Percentiles rank a stretch among this genome's conserved stretches.
Conservation (phyloP, 2,797 vertebrate species). For the Cynopterus sphinx region DNA sequence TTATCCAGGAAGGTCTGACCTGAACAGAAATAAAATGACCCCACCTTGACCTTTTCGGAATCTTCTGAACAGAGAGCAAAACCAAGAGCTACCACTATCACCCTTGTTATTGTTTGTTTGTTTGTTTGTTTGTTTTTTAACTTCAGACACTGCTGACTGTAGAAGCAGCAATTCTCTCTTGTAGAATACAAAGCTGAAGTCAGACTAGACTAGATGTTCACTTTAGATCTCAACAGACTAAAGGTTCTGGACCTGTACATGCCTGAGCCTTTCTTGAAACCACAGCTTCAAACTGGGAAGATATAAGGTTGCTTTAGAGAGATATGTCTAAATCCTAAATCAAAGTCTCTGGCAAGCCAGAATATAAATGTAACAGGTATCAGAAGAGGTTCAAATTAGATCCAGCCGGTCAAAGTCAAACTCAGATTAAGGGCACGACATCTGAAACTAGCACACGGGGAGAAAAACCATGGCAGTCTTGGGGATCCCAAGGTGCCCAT, state of each 20-base stretch:
- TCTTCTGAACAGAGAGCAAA: constrained; percentile 54
- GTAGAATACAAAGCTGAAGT: neutral
- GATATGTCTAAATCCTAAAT: constrained; percentile 78
- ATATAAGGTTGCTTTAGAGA: constrained; percentile 75
- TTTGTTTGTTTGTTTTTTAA: constrained; percentile 41
- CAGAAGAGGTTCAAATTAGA: constrained; percentile 82
- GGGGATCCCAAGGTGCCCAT: neutral
- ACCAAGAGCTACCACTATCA: constrained; percentile 6
- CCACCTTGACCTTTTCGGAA: constrained; percentile 68
- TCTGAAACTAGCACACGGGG: constrained; percentile 56
- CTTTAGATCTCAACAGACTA: constrained; percentile 67
- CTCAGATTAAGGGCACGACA: constrained; percentile 77
- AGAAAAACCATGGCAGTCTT: neutral
- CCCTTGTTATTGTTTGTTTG: neutral
- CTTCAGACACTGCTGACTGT: neutral
- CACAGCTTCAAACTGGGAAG: constrained; percentile 78
- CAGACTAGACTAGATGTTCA: constrained; percentile 54
- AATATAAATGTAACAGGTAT: constrained; percentile 80
- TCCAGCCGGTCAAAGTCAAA: constrained; percentile 79
- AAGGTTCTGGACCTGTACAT: constrained; percentile 64
- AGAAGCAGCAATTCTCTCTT: constrained; percentile 37
- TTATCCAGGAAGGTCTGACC: constrained; percentile 71
- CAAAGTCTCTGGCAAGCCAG: constrained; percentile 79
- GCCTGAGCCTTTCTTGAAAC: constrained; percentile 74
- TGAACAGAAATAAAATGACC: constrained; percentile 74